phyloP scores from a whole-genome alignment of 2,797 vertebrate species.

The Huso huso region DNA sequence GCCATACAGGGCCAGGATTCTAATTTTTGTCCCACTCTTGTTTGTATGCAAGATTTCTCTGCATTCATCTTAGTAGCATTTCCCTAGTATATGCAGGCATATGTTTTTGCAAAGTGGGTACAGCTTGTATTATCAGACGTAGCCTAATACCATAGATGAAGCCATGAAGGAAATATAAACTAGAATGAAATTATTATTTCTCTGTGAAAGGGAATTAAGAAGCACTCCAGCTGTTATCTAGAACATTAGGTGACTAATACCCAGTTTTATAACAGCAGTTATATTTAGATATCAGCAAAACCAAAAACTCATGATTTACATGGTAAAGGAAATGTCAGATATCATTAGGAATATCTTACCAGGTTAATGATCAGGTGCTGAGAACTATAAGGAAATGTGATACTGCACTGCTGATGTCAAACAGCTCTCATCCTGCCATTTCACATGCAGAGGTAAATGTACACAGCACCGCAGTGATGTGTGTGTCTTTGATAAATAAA shows the following conservation, averaged over 20 bases:
- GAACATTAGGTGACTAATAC: background rate
- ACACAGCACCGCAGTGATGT: too few relatives aligned
- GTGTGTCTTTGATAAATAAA: too few relatives aligned
- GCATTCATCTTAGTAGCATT: too few relatives aligned
- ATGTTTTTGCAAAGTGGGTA: too few relatives aligned
- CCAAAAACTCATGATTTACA: conserved; percentile 14
- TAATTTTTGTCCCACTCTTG: too few relatives aligned
- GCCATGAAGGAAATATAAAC: background rate
- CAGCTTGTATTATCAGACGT: too few relatives aligned
- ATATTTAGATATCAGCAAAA: conserved; percentile 3
- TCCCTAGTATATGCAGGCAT: too few relatives aligned
- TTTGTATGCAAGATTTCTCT: too few relatives aligned
- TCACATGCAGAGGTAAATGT: too few relatives aligned
- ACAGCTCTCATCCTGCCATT: conserved; percentile 27
- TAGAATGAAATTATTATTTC: too few relatives aligned
- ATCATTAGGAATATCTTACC: conserved; percentile 21
- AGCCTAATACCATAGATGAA: background rate
- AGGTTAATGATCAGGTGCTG: background rate
- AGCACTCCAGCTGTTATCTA: background rate
- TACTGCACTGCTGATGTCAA: conserved; percentile 28
- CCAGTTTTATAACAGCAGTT: background rate
- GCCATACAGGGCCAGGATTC: too few relatives aligned
- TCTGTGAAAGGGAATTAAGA: background rate
- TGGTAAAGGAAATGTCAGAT: conserved; percentile 21
- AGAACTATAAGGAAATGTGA: conserved; percentile 34